phyloP scores from a whole-genome alignment of 2,113 vertebrate genomes.

The Coracopsis vasa region DNA sequence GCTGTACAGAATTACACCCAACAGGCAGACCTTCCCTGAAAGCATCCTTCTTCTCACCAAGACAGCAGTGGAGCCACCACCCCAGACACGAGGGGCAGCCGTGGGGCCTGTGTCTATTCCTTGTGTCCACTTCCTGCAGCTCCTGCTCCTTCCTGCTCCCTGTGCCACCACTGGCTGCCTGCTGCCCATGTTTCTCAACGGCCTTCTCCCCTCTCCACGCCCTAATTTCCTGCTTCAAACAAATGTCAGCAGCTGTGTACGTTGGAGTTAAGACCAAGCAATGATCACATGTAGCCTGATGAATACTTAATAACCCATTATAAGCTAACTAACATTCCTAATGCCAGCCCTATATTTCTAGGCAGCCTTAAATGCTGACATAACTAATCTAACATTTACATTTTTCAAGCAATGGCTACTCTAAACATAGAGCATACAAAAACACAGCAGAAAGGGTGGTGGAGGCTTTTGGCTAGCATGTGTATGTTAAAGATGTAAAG shows the following conservation, averaged over 20 bases:
- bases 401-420: background rate
- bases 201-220: background rate
- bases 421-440: background rate
- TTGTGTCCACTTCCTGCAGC: background rate
- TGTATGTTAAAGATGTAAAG: background rate
- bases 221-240: background rate
- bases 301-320: background rate
- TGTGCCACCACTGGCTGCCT: background rate
- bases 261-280: background rate
- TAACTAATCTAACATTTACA: background rate
- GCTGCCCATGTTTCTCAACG: background rate
- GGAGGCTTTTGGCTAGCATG: background rate
- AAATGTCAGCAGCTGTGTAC: background rate
- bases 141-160: background rate
- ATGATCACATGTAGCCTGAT: background rate
- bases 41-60: background rate
- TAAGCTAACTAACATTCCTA: background rate
- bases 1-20: background rate
- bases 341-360: background rate
- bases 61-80: background rate
- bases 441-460: background rate
- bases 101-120: fast-evolving
- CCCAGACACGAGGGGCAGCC: fast-evolving
- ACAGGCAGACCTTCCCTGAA: background rate
- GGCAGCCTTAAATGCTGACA: background rate